Percentiles rank a stretch among this genome's conserved stretches.
Evolutionary conservation across 2,888 invertebrate species (phyloP).

Genomic region (Tipula confusa): DNA sequence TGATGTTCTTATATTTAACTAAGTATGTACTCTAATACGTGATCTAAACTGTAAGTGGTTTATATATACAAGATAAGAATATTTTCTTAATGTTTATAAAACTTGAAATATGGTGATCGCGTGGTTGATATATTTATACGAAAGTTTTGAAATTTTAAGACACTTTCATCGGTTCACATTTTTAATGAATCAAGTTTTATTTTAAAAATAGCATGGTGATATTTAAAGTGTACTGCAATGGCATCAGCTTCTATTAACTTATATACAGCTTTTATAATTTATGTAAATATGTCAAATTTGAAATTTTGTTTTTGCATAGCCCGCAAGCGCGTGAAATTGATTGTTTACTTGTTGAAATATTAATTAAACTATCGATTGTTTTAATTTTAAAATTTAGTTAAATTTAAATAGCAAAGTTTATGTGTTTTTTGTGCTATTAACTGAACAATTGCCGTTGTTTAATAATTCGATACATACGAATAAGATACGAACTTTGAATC

Average conservation of each 20-base stretch:
- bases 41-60: not conserved
- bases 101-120: not conserved
- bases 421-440: too few relatives aligned
- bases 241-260: not conserved
- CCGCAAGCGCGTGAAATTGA: not conserved
- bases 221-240: not conserved
- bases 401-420: too few relatives aligned
- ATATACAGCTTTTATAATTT: not conserved
- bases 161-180: not conserved
- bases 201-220: too few relatives aligned
- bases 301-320: not conserved
- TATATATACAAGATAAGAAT: not conserved
- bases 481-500: too few relatives aligned
- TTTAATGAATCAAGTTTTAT: not conserved
- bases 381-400: not conserved
- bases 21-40: not conserved
- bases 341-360: not conserved
- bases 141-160: not conserved
- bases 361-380: not conserved
- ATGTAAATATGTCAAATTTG: too few relatives aligned
- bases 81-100: not conserved
- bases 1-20: not conserved
- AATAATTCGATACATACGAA: too few relatives aligned
- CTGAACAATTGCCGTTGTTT: too few relatives aligned
- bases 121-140: not conserved